A percentile compares a stretch with the other conserved stretches of the same genome.
These are phyloP conservation scores for Alfaro cultratus DNA, from an alignment of 2,797 vertebrate species.

Conservation along the genomic window DNA sequence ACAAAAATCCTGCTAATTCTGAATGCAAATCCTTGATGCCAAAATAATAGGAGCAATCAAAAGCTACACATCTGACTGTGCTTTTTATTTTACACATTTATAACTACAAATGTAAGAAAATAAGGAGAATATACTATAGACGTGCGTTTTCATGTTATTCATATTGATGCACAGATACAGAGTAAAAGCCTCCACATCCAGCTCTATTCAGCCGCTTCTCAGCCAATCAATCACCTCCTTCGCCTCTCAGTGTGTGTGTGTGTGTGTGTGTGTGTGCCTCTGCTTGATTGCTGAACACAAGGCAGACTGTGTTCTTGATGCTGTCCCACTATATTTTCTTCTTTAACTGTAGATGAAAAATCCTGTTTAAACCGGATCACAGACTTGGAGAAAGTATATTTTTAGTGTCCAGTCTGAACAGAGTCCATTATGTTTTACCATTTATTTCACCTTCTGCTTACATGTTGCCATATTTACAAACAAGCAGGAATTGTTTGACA, in stretches of 20 bases:
- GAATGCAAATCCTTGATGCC: not conserved
- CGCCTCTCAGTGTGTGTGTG: not conserved
- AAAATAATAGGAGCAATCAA: not conserved
- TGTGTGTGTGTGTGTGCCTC: not conserved
- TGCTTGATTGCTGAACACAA: not conserved
- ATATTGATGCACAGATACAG: not conserved
- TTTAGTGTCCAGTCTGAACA: not conserved
- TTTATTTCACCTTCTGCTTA: not conserved
- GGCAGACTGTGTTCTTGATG: not conserved
- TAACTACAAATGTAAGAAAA: not conserved
- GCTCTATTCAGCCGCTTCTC: not conserved
- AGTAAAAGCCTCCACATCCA: not conserved
- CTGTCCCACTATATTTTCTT: not conserved
- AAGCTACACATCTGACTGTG: not conserved
- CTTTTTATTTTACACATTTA: not conserved
- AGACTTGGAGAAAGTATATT: not conserved
- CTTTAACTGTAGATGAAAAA: not conserved
- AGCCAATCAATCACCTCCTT: slow-evolving; percentile 6
- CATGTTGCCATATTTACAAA: not conserved
- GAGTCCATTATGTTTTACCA: not conserved
- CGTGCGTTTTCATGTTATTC: not conserved
- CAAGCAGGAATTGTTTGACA: not conserved
- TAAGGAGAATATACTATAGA: not conserved
- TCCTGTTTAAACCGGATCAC: not conserved
- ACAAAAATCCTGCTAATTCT: not conserved